Evolutionary conservation across 2,888 invertebrate species (phyloP), one percentile per base, ranked within the genome.

Genomic region (Incurvaria masculella): DNA sequence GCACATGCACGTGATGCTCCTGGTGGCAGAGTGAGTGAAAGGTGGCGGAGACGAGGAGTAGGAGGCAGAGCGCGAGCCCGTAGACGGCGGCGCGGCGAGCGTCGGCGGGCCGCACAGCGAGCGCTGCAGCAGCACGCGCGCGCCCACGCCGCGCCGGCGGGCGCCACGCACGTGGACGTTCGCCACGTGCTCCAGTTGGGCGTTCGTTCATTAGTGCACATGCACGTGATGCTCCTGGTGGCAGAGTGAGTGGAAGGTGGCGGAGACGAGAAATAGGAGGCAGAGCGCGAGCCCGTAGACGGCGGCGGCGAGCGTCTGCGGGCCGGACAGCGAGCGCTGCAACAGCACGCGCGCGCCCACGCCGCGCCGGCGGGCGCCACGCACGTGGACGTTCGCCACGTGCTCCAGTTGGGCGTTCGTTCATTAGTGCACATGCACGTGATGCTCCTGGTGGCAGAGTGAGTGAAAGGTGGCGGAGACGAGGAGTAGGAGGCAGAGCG

Each of bases 111-210:
- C 81, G 61, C 85, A 88, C 39, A 80, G 69, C 4, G 94, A 89
- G 55, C 91, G 83, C 53, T 83, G 82, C 51, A 92, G 74, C 60
- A 96, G 78, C 65, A 89, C 86, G 45, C 86, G 72, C 48, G 89
- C 84, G 4, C 89, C 94, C 49, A 88, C 67, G n/a, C 92, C 74
- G 57, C 94, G 92, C 42, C 95, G 95, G 55, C 91, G 78, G 45
- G 95, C 88, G 84, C 91, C 93, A 51, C 94, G 83, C 48, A 91
- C 95, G 70, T 96, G 96, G 26, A 95, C 89, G 74, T 96, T 96
- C 43, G 96, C 95, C 52, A 94, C 74, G 64, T 96, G 94, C 68
- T 96, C 96, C 55, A 93, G 81, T 73, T 89, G 72, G 11, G 49
- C 52, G 46, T 39, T n/a, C n/a, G n/a, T n/a, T n/a, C n/a, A n/a